Conservation (phyloP, 2,113 vertebrate species). For the Alligator sinensis region DNA sequence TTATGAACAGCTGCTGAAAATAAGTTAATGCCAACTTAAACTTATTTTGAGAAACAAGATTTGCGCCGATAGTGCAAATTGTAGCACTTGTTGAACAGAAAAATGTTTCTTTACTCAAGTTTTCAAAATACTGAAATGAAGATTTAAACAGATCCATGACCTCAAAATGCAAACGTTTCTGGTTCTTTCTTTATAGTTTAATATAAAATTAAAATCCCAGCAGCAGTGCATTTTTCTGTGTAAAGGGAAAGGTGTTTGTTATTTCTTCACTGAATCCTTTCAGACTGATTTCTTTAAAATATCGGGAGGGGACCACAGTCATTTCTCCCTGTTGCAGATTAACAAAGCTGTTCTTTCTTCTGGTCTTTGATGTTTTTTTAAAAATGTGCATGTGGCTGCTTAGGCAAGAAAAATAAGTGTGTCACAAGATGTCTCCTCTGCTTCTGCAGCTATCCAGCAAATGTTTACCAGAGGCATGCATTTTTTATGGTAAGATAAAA, state of each 20-base stretch:
- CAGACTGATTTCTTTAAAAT: background rate
- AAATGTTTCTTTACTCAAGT: background rate
- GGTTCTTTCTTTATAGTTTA: background rate
- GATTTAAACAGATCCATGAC: background rate
- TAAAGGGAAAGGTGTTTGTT: background rate
- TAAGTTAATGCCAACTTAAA: background rate
- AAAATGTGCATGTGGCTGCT: background rate
- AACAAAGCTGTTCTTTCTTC: background rate
- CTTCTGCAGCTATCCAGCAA: constrained; percentile 65
- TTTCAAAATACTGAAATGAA: background rate
- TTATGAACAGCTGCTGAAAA: background rate
- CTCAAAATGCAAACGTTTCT: background rate
- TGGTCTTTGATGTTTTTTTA: background rate
- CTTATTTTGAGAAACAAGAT: background rate
- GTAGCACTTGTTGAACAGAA: background rate
- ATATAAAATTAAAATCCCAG: background rate
- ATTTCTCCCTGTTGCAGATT: background rate
- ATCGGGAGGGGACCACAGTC: accelerated
- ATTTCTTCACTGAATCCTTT: background rate
- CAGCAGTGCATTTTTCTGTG: background rate
- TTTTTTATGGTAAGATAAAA: constrained; percentile 84
- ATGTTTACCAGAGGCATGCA: constrained; percentile 77
- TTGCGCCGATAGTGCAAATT: background rate
- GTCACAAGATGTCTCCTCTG: constrained; percentile 57
- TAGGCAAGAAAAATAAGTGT: background rate